Evolutionary conservation across 92 coral and sea anemone species (phyloP).

Genomic region (Zoanthus sociatus): DNA sequence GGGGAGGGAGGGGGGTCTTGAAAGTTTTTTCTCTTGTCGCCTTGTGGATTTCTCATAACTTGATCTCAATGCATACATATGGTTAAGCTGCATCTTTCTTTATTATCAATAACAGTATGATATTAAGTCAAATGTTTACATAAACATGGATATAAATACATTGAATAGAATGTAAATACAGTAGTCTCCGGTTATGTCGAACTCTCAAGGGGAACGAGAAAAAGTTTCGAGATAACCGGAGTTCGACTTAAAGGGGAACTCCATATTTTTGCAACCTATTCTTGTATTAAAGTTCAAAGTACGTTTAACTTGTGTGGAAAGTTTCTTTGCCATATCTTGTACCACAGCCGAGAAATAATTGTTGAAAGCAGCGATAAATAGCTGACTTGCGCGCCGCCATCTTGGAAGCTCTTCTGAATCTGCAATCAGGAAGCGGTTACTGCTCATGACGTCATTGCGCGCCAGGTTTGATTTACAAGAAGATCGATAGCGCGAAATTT

Average conservation of each 20-base stretch:
- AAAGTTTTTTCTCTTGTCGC: too few species aligned
- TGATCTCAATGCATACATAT: too few species aligned
- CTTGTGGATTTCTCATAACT: too few species aligned
- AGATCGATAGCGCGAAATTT: not conserved
- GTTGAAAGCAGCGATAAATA: not conserved
- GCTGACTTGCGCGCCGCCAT: not conserved
- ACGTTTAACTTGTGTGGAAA: not conserved
- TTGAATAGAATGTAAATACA: too few species aligned
- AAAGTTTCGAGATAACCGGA: too few species aligned
- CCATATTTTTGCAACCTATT: not conserved
- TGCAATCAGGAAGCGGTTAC: conserved; percentile 33
- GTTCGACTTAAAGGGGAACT: not conserved
- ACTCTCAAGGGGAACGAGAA: too few species aligned
- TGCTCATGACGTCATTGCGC: conserved; percentile 28
- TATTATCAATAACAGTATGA: too few species aligned
- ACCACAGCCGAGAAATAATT: not conserved
- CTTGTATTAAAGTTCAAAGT: not conserved
- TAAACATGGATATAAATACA: too few species aligned
- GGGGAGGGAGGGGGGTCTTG: too few species aligned
- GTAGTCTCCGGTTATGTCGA: too few species aligned
- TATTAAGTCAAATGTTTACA: too few species aligned
- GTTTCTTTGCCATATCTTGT: not conserved
- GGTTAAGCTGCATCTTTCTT: too few species aligned
- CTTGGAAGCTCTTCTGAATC: not conserved
- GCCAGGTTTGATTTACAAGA: not conserved